These are phyloP conservation scores for Myrmecobius fasciatus DNA, from an alignment of 2,113 vertebrate species.

Conservation along the genomic window DNA sequence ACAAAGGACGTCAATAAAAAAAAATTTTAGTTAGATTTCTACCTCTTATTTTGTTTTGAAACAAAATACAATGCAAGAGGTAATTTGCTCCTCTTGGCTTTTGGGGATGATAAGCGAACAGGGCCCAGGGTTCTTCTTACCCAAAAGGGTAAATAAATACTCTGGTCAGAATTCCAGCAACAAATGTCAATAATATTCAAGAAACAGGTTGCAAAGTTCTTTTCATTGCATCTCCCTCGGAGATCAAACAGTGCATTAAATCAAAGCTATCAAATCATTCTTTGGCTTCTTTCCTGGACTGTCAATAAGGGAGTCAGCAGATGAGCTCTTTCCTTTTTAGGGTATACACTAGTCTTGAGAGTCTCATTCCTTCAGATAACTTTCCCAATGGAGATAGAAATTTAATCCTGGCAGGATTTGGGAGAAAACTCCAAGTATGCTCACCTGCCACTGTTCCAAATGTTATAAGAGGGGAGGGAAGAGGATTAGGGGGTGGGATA, in stretches of 20 bases:
- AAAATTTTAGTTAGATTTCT: not conserved
- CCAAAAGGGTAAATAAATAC: not conserved
- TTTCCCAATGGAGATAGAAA: not conserved
- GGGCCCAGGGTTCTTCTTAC: not conserved
- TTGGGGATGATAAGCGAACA: not conserved
- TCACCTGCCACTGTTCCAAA: not conserved
- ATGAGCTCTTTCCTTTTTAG: not conserved
- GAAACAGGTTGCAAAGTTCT: not conserved
- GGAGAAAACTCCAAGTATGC: not conserved
- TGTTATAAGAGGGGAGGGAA: not conserved
- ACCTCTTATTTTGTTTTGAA: not conserved
- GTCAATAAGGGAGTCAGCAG: not conserved
- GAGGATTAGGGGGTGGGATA: not conserved
- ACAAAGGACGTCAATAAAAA: not conserved
- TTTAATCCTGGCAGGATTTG: not conserved
- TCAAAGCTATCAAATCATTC: not conserved
- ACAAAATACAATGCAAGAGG: not conserved
- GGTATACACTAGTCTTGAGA: not conserved
- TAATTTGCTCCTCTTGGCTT: not conserved
- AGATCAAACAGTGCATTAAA: not conserved
- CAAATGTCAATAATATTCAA: not conserved
- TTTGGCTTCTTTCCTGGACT: not conserved
- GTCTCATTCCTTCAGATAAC: not conserved
- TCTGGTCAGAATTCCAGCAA: not conserved
- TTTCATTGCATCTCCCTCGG: not conserved